A percentile compares a stretch with the other conserved stretches of the same genome.
Conservation (phyloP, 2,888 invertebrate species). For the Penaeus monodon region DNA sequence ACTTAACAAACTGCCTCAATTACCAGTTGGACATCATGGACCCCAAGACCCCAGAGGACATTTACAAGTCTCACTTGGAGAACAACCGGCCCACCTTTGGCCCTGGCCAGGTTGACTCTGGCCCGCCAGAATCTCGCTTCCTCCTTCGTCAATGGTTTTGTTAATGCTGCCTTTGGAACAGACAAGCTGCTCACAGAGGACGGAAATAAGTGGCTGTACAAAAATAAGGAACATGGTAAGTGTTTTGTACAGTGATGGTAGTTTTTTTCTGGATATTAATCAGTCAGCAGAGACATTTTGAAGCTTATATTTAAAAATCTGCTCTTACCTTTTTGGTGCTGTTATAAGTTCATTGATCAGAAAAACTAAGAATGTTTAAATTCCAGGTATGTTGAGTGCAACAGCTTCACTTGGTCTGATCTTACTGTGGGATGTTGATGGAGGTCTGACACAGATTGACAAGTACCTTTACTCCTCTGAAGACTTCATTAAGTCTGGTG, state of each 20-base stretch:
- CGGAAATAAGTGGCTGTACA: constrained; percentile 89
- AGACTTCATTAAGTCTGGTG: constrained; percentile 97
- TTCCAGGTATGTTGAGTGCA: constrained; percentile 89
- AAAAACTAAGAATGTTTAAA: constrained; percentile 10
- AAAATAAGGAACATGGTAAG: constrained; percentile 92
- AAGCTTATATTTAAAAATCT: no score
- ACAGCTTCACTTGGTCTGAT: constrained; percentile 96
- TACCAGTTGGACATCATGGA: constrained; percentile 94
- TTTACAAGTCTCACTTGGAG: constrained; percentile 98
- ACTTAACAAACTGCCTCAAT: not conserved
- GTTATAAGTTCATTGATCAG: constrained; percentile 14
- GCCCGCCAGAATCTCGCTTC: constrained; percentile 96
- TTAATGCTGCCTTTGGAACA: constrained; percentile 96
- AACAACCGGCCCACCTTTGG: constrained; percentile 81
- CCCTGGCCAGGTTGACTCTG: constrained; percentile 89
- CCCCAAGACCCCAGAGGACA: constrained; percentile 98
- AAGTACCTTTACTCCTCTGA: constrained; percentile 96
- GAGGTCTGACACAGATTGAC: constrained; percentile 96
- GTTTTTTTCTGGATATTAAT: not conserved
- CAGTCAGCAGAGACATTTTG: no score
- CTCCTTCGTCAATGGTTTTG: constrained; percentile 98
- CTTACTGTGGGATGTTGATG: constrained; percentile 98
- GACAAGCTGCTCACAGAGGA: constrained; percentile 94
- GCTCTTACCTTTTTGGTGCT: no score
- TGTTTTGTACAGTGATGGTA: not conserved